These are phyloP conservation scores for Stratiolaelaps scimitus DNA, from an alignment of 1,140 invertebrate species.

Conservation along the genomic window DNA sequence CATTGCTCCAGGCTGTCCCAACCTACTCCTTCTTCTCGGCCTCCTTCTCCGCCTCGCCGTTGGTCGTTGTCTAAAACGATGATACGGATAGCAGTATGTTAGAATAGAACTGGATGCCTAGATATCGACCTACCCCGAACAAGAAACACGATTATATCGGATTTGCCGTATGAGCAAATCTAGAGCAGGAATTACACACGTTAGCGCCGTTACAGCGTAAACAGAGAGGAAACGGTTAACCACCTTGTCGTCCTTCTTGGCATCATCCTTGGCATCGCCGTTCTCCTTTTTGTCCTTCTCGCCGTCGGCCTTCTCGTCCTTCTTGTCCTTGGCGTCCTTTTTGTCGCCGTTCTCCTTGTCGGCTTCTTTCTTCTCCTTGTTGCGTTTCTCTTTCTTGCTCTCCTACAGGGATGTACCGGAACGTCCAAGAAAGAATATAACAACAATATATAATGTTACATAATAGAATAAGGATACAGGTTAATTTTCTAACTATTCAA, in stretches of 20 bases:
- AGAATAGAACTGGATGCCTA: no score
- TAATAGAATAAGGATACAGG: conserved; percentile 26
- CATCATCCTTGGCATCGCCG: conserved; percentile 30
- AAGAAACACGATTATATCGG: no score
- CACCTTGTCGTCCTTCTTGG: conserved; percentile 9
- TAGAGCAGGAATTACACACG: no score
- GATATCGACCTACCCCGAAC: no score
- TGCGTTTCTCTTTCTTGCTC: conserved; percentile 32
- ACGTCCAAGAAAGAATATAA: background rate
- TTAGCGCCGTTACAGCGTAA: no score
- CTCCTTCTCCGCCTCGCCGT: no score
- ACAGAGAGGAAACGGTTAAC: background rate
- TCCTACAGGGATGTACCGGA: conserved; percentile 25
- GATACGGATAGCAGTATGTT: no score
- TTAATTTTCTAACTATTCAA: background rate
- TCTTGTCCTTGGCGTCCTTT: conserved; percentile 33
- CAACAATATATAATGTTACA: background rate
- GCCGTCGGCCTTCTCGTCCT: conserved; percentile 31
- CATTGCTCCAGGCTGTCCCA: no score
- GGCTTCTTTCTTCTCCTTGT: conserved; percentile 32
- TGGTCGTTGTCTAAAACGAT: no score
- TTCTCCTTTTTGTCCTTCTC: conserved; percentile 33
- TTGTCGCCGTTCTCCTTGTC: conserved; percentile 32
- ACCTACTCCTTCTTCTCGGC: no score
- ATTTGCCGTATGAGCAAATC: no score